Percentiles rank a stretch among this genome's conserved stretches.
Conservation (phyloP, 2,113 vertebrate species). For the Cygnus buccinator region DNA sequence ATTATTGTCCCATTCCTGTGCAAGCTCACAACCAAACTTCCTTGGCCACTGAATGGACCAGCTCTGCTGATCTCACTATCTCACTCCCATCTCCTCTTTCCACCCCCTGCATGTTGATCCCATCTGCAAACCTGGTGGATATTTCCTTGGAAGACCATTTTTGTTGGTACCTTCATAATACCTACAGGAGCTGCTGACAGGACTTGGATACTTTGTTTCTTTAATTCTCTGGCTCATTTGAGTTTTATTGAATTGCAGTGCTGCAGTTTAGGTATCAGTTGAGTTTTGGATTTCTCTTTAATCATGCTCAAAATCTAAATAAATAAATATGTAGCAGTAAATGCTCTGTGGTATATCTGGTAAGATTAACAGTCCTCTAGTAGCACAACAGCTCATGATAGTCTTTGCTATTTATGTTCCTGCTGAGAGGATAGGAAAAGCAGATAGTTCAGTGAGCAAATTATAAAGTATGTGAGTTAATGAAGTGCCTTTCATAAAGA, state of each 20-base stretch:
- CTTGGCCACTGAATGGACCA: background rate
- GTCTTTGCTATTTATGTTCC: slow-evolving; percentile 24
- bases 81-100: background rate
- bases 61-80: background rate
- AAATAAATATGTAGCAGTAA: slow-evolving; percentile 51
- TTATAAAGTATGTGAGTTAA: slow-evolving; percentile 49
- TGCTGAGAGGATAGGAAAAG: slow-evolving; percentile 43
- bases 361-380: slow-evolving; percentile 36
- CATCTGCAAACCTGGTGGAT: background rate
- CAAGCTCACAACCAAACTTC: background rate
- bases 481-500: slow-evolving; percentile 42
- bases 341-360: slow-evolving; percentile 23
- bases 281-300: slow-evolving; percentile 25
- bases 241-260: background rate
- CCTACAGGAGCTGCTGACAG: background rate
- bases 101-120: background rate
- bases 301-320: slow-evolving; percentile 44
- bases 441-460: slow-evolving; percentile 27
- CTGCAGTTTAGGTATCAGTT: background rate
- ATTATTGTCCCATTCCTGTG: background rate
- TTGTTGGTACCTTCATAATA: background rate
- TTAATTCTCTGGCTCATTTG: background rate
- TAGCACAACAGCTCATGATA: slow-evolving; percentile 16
- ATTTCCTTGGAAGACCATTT: background rate
- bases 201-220: background rate